Percentiles rank a stretch among this genome's conserved stretches.
Evolutionary conservation across 1,140 invertebrate genomes (phyloP).

Genomic region (Ptiloglossa arizonensis): DNA sequence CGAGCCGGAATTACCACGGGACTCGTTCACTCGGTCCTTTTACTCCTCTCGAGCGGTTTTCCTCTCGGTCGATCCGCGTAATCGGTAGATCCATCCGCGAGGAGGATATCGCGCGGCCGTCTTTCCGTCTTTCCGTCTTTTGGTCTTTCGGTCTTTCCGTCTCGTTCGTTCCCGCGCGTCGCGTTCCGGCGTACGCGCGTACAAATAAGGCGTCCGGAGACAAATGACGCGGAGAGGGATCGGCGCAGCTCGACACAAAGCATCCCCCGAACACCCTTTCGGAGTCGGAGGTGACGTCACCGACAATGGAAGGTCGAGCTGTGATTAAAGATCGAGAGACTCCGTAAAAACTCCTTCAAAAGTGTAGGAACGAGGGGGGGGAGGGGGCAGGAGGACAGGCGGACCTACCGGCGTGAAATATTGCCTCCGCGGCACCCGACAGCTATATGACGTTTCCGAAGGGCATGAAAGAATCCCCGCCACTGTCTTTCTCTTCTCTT

Average conservation of each 20-base stretch:
- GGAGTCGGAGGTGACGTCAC: constrained; percentile 78
- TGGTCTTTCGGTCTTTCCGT: background rate
- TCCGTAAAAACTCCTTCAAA: constrained; percentile 79
- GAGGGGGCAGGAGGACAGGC: constrained; percentile 53
- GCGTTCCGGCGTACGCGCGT: constrained; percentile 44
- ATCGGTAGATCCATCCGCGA: too few relatives aligned
- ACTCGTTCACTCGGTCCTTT: too few relatives aligned
- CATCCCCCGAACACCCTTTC: constrained; percentile 73
- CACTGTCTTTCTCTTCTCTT: constrained; percentile 22
- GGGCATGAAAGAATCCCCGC: constrained; percentile 74
- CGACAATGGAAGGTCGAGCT: constrained; percentile 81
- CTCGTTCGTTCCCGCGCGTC: background rate
- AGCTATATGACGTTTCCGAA: constrained; percentile 79
- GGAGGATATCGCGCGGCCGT: background rate
- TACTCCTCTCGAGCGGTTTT: too few relatives aligned
- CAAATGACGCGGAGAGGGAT: constrained; percentile 78
- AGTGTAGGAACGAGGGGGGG: constrained; percentile 62
- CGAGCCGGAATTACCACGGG: too few relatives aligned
- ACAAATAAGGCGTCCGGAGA: constrained; percentile 75
- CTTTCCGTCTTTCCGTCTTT: background rate
- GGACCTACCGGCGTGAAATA: constrained; percentile 68
- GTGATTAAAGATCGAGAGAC: constrained; percentile 81
- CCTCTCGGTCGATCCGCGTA: too few relatives aligned
- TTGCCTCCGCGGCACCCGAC: constrained; percentile 73
- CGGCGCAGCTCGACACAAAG: constrained; percentile 74